Conservation (phyloP, 2,888 invertebrate species). For the Dexiosoma caninum region DNA sequence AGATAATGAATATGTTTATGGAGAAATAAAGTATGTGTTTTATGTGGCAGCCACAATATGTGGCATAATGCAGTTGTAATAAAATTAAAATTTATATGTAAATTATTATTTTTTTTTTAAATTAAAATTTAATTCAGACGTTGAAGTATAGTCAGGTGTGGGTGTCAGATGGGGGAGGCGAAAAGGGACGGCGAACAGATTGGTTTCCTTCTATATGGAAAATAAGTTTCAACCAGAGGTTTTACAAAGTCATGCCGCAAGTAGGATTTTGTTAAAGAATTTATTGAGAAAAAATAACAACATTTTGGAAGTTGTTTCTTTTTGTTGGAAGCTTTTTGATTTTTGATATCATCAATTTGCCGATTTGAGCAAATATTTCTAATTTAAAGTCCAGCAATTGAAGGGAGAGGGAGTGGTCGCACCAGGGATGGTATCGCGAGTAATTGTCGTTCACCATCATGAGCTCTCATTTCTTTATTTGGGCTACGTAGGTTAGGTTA, state of each 20-base stretch:
- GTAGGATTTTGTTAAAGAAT: neutral
- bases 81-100: constrained; percentile 11
- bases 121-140: constrained; percentile 2
- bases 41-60: constrained; percentile 28
- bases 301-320: neutral
- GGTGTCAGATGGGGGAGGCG: too few relatives aligned
- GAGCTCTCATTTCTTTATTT: too few relatives aligned
- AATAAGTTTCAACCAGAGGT: constrained; percentile 37
- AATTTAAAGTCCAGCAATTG: too few relatives aligned
- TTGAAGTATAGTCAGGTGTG: neutral
- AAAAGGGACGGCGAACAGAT: too few relatives aligned
- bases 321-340: too few relatives aligned
- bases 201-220: neutral
- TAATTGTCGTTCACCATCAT: too few relatives aligned
- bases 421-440: too few relatives aligned
- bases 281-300: constrained; percentile 27
- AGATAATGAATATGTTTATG: neutral
- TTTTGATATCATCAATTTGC: too few relatives aligned
- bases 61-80: constrained; percentile 33
- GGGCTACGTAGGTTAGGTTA: too few relatives aligned
- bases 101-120: neutral
- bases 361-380: too few relatives aligned
- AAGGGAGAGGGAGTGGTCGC: too few relatives aligned
- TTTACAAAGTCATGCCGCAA: neutral
- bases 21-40: neutral